A percentile compares a stretch with the other conserved stretches of the same genome.
These are phyloP conservation scores for Rhagophthalmus giganteus DNA, from an alignment of 2,888 invertebrate genomes.

Conservation along the genomic window DNA sequence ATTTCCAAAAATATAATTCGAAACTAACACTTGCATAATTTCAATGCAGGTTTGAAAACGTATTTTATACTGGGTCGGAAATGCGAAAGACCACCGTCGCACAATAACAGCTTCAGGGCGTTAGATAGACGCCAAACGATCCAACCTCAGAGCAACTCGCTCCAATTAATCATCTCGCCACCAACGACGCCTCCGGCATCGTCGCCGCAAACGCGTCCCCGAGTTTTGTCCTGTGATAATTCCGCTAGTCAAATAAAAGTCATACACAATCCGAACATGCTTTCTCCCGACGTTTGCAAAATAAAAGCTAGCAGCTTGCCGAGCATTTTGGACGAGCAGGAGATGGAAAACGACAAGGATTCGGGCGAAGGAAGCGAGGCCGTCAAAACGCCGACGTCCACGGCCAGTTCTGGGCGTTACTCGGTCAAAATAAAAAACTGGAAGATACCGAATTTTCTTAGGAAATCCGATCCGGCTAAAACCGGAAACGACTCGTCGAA, in stretches of 20 bases:
- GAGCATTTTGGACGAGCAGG: slow-evolving; percentile 76
- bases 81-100: slow-evolving; percentile 56
- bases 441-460: slow-evolving; percentile 70
- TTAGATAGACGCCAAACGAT: slow-evolving; percentile 15
- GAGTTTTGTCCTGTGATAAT: slow-evolving; percentile 53
- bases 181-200: slow-evolving; percentile 54
- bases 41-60: slow-evolving; percentile 73
- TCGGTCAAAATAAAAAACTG: slow-evolving; percentile 64
- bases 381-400: slow-evolving; percentile 70
- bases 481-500: slow-evolving; percentile 37
- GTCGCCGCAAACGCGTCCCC: slow-evolving; percentile 50
- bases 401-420: slow-evolving; percentile 61
- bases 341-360: slow-evolving; percentile 56
- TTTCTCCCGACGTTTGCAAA: slow-evolving; percentile 64
- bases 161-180: slow-evolving; percentile 66
- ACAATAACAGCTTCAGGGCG: slow-evolving; percentile 47
- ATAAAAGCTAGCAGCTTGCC: slow-evolving; percentile 79
- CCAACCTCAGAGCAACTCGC: slow-evolving; percentile 52
- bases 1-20: too few species aligned
- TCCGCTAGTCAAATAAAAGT: slow-evolving; percentile 43
- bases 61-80: slow-evolving; percentile 82
- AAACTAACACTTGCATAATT: not conserved
- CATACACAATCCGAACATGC: slow-evolving; percentile 58
- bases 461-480: slow-evolving; percentile 60
- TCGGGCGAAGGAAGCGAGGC: slow-evolving; percentile 55